Percentiles rank a stretch among this genome's conserved stretches.
Evolutionary conservation across 2,888 invertebrate genomes (phyloP).

Genomic region (Ashinkailepas kermadecensis): DNA sequence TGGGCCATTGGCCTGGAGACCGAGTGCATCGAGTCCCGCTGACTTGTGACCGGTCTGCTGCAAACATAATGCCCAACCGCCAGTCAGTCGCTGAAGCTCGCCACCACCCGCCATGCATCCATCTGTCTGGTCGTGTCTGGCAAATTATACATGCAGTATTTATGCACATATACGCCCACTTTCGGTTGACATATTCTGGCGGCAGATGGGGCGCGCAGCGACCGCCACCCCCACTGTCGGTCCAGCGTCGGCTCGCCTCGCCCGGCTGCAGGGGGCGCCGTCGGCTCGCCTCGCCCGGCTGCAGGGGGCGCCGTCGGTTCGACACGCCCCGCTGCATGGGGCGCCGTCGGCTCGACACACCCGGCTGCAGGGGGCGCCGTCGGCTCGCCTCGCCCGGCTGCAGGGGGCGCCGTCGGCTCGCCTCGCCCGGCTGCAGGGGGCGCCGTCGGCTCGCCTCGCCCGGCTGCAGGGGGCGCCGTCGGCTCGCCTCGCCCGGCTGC

Average conservation of each 20-base stretch:
- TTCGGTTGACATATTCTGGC: background rate
- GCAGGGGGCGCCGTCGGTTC: slow-evolving; percentile 37
- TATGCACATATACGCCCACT: too few relatives aligned
- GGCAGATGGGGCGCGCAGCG: background rate
- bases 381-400: slow-evolving; percentile 86
- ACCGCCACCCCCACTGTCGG: slow-evolving; percentile 53
- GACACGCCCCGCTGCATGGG: slow-evolving; percentile 65
- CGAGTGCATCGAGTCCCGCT: too few relatives aligned
- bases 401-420: too few relatives aligned
- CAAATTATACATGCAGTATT: too few relatives aligned
- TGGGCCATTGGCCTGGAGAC: too few relatives aligned
- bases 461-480: slow-evolving; percentile 51
- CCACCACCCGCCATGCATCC: too few relatives aligned
- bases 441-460: slow-evolving; percentile 63
- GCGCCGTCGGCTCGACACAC: slow-evolving; percentile 57
- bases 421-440: slow-evolving; percentile 72
- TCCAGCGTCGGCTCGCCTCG: slow-evolving; percentile 92
- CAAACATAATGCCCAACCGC: too few relatives aligned
- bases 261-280: slow-evolving; percentile 56
- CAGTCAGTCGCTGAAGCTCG: too few relatives aligned
- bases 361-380: slow-evolving; percentile 56
- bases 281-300: slow-evolving; percentile 82
- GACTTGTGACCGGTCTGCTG: too few relatives aligned
- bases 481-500: slow-evolving; percentile 86
- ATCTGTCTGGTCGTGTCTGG: too few relatives aligned